phyloP scores from a whole-genome alignment of 2,113 vertebrate genomes.

The Leptobrachium ailaonicum region DNA sequence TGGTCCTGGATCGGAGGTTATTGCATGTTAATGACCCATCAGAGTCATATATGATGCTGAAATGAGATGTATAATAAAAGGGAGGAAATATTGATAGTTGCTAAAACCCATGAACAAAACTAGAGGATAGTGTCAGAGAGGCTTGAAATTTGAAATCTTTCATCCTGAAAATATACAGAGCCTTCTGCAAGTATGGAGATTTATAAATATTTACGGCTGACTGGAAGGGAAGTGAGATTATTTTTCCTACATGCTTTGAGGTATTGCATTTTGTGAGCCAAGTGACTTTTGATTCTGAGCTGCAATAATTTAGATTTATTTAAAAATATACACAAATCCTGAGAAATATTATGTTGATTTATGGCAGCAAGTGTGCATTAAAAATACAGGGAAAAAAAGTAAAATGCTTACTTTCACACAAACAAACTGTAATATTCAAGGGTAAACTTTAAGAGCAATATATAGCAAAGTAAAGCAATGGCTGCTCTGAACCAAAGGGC shows the following conservation, averaged over 20 bases:
- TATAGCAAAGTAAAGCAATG: too few species aligned
- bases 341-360: neutral
- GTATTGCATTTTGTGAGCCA: constrained; percentile 24
- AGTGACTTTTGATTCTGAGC: constrained; percentile 3
- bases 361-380: neutral
- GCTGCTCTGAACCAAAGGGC: too few species aligned
- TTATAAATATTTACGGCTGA: constrained; percentile 43
- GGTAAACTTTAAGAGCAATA: neutral
- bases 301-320: constrained; percentile 9
- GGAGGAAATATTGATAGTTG: too few species aligned
- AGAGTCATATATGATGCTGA: too few species aligned
- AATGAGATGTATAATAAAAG: too few species aligned
- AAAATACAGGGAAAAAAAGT: neutral
- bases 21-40: too few species aligned
- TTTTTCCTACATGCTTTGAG: constrained; percentile 5
- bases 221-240: constrained; percentile 21
- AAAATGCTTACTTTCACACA: neutral
- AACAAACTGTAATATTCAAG: neutral
- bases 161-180: constrained; percentile 39
- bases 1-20: too few species aligned
- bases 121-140: neutral
- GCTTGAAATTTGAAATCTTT: constrained; percentile 33
- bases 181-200: constrained; percentile 19
- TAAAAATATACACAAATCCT: constrained; percentile 5
- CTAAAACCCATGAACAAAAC: too few species aligned